Conservation (phyloP, 2,797 vertebrate genomes). For the Falco peregrinus region DNA sequence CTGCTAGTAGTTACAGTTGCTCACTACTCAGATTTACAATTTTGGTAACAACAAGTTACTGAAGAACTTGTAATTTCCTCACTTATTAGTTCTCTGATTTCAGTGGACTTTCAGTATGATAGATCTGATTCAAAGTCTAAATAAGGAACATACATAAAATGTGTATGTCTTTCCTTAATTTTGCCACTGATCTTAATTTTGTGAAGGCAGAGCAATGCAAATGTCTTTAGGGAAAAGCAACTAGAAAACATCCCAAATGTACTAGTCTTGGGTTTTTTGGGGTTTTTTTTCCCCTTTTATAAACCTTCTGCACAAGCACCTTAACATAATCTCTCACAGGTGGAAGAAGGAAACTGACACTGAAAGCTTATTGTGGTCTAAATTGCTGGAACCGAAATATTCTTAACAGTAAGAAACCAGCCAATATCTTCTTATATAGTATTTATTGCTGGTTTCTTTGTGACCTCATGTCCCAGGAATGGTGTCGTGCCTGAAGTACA, state of each 20-base stretch:
- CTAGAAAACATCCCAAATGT: neutral
- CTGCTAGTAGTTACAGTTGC: neutral
- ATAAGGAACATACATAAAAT: neutral
- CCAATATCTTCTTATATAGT: neutral
- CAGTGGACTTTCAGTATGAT: neutral
- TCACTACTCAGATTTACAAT: neutral
- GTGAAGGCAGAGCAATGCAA: neutral
- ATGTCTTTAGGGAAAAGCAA: neutral
- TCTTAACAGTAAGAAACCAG: neutral
- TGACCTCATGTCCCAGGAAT: neutral
- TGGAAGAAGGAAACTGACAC: neutral
- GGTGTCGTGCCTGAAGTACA: neutral
- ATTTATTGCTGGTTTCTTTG: neutral
- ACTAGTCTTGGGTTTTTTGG: neutral
- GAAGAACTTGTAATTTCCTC: neutral
- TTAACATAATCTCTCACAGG: neutral
- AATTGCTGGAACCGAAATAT: neutral
- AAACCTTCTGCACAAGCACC: neutral
- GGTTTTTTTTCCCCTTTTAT: too few relatives aligned
- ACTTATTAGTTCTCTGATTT: neutral
- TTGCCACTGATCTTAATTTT: neutral
- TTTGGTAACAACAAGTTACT: neutral
- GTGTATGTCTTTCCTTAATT: neutral
- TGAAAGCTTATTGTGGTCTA: neutral
- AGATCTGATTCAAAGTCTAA: neutral